phyloP scores from a whole-genome alignment of 2,113 vertebrate genomes.

The Caracal caracal region DNA sequence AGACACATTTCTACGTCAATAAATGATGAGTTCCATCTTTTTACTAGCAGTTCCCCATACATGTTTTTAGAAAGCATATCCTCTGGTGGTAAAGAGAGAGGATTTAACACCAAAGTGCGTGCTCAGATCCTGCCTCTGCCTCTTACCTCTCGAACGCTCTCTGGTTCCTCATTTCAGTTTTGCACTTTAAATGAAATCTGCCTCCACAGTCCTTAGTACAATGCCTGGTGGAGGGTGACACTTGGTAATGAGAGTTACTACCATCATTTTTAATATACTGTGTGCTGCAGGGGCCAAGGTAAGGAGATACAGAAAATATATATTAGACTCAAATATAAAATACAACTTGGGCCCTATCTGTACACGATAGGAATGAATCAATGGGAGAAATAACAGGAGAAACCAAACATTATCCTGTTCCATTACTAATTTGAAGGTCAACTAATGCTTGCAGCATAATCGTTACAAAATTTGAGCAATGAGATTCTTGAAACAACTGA shows the following conservation, averaged over 20 bases:
- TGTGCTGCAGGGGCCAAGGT: background rate
- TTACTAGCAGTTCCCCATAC: background rate
- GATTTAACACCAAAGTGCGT: background rate
- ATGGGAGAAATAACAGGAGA: background rate
- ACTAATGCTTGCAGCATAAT: background rate
- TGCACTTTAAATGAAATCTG: slow-evolving; percentile 21
- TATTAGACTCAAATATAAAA: background rate
- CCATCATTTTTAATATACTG: background rate
- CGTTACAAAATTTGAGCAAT: slow-evolving; percentile 1
- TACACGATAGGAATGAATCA: background rate
- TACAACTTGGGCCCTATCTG: background rate
- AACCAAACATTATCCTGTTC: background rate
- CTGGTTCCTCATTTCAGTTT: slow-evolving; percentile 12
- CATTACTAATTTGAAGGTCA: slow-evolving; percentile 13
- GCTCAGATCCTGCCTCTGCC: background rate
- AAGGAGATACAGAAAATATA: background rate
- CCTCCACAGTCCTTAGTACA: background rate
- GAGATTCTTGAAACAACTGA: background rate
- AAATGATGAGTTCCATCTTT: background rate
- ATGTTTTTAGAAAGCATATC: background rate
- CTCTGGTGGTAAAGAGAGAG: background rate
- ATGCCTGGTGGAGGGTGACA: background rate
- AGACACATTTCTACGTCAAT: background rate
- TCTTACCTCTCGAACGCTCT: background rate
- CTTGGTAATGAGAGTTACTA: background rate